Evolutionary conservation across 2,113 vertebrate species (phyloP), one percentile per base, ranked within the genome.

Genomic region (Tichodroma muraria): DNA sequence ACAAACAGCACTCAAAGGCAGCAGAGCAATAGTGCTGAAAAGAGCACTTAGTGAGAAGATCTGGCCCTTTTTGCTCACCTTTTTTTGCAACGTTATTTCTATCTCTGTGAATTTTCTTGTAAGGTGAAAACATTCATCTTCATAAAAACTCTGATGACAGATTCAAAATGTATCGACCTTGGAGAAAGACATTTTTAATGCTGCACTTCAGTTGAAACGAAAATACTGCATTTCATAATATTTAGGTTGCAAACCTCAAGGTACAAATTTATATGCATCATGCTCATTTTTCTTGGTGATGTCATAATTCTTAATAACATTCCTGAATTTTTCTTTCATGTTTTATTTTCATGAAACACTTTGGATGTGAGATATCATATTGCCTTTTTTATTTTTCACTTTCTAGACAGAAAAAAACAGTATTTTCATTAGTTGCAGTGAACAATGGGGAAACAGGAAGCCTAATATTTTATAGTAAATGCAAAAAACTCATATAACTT

Each of bases 101-200:
- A 21, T 59, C 60, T 76, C 56, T 53, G 33, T 66, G 52, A 81
- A 17, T 81, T 88, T 81, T 85, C 94, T 78, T 65, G 27, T 66
- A 87, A 89, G 52, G 57, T 33, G 57, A 86, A 93, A 93, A 87
- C 89, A 79, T 94, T 91, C 14, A 54, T 89, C 88, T 94, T 96
- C 35, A 72, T 93, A 91, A 90, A 27, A 89, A 49, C 76, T 73
- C 45, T 35, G 65, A 80, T 80, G 83, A 89, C 75, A 93, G 50
- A 89, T 85, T 91, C 44, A 75, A 96, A 91, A 85, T 60, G 25
- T 68, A 75, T 68, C 93, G 82, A 85, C 77, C 82, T 91, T 90
- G 78, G 35, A 85, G 73, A 80, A 95, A 89, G 63, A 83, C 10
- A 47, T 82, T 93, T 88, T 87, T 82, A 87, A 90, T 63, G 45